These are phyloP conservation scores for Clitarchus hookeri DNA, from an alignment of 2,888 invertebrate species.

Conservation along the genomic window DNA sequence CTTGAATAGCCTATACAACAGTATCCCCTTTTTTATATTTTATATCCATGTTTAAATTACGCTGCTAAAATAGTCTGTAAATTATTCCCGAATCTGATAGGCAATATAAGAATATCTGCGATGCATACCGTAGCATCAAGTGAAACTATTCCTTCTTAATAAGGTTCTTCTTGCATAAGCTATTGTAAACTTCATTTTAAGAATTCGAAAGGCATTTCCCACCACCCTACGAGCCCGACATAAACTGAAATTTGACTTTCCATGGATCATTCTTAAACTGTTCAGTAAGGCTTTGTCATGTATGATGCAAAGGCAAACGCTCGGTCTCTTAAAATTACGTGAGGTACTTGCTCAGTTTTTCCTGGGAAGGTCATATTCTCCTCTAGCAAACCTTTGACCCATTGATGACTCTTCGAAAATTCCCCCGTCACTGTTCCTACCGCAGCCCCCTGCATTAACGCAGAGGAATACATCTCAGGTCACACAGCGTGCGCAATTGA, in stretches of 20 bases:
- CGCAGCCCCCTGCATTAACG: constrained; percentile 16
- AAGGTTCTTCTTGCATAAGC: too few relatives aligned
- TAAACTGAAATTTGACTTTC: neutral
- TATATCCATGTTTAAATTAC: too few relatives aligned
- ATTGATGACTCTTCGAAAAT: constrained; percentile 23
- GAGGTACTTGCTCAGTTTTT: neutral
- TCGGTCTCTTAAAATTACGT: neutral
- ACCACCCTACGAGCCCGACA: constrained; percentile 15
- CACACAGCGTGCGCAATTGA: neutral
- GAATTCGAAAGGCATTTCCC: neutral
- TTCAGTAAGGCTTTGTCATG: neutral
- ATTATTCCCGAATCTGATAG: too few relatives aligned
- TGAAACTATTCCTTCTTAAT: too few relatives aligned
- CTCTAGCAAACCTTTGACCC: neutral
- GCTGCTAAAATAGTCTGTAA: too few relatives aligned
- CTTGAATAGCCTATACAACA: too few relatives aligned
- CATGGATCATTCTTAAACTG: neutral
- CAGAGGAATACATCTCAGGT: neutral
- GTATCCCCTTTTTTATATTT: too few relatives aligned
- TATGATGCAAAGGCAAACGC: constrained; percentile 18
- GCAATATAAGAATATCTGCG: too few relatives aligned
- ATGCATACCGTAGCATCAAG: too few relatives aligned
- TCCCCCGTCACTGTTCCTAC: constrained; percentile 29
- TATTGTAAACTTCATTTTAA: constrained; percentile 18
- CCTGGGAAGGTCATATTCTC: neutral